A percentile compares a stretch with the other conserved stretches of the same genome.
Evolutionary conservation across 2,797 vertebrate species (phyloP).

Genomic region (Liasis olivaceus): DNA sequence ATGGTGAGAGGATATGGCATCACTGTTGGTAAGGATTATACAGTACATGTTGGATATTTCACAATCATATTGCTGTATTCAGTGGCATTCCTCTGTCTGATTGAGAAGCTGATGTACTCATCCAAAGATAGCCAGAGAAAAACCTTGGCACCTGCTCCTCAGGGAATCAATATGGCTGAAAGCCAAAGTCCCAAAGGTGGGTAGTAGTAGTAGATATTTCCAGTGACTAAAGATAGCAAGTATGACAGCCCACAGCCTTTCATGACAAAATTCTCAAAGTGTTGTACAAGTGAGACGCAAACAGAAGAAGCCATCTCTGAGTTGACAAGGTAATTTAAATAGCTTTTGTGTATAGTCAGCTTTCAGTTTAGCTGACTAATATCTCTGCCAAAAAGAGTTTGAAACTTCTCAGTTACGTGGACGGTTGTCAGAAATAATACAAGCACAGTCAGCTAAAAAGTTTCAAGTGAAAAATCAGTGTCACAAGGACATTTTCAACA

Average conservation of each 20-base stretch:
- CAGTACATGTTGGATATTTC: constrained; percentile 10
- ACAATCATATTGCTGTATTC: constrained; percentile 12
- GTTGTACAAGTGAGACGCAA: constrained; percentile 38
- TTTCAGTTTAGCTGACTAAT: constrained; percentile 50
- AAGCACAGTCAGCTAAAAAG: not conserved
- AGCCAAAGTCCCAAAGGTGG: constrained; percentile 41
- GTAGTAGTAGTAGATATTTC: constrained; percentile 39
- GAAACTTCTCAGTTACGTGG: not conserved
- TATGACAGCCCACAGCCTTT: constrained; percentile 28
- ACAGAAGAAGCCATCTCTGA: constrained; percentile 40
- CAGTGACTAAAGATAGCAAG: constrained; percentile 47
- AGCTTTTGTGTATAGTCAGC: constrained; percentile 37
- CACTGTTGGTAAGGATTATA: not conserved
- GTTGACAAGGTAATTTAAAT: constrained; percentile 55
- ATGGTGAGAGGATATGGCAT: not conserved
- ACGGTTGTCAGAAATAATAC: not conserved
- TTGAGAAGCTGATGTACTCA: constrained; percentile 33
- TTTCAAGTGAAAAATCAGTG: not conserved
- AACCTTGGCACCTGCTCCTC: constrained; percentile 13
- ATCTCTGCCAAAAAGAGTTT: constrained; percentile 31
- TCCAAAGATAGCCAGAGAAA: constrained; percentile 5
- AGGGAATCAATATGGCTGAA: constrained; percentile 38
- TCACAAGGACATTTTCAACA: not conserved
- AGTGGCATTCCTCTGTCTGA: constrained; percentile 27
- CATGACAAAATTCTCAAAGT: constrained; percentile 28